Conservation (phyloP, 1,140 invertebrate species). For the Caenorhabditis briggsae region DNA sequence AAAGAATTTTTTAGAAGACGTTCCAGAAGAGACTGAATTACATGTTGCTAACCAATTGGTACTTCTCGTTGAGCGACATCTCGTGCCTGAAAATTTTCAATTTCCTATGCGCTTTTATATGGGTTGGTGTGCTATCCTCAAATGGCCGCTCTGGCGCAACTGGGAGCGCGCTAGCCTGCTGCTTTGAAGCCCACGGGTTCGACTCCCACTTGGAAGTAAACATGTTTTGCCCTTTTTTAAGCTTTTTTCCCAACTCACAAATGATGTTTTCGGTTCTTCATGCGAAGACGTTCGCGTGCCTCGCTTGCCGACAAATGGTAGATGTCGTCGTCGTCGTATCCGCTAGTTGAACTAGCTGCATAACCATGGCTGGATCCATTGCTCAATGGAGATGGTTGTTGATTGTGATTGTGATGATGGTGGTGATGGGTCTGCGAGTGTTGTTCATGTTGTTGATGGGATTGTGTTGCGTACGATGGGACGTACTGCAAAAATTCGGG, state of each 20-base stretch:
- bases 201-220: too few species aligned
- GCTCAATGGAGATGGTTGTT: slow-evolving; percentile 44
- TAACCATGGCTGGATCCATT: slow-evolving; percentile 47
- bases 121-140: too few species aligned
- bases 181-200: too few species aligned
- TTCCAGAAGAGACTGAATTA: slow-evolving; percentile 37
- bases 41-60: slow-evolving; percentile 69
- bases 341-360: slow-evolving; percentile 36
- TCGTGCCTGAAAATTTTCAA: slow-evolving; percentile 53
- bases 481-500: slow-evolving; percentile 2
- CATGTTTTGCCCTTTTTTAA: too few species aligned
- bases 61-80: slow-evolving; percentile 71
- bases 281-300: slow-evolving; percentile 68
- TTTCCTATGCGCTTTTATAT: not conserved
- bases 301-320: slow-evolving; percentile 75
- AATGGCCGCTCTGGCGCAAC: not conserved
- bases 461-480: slow-evolving; percentile 39
- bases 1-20: not conserved
- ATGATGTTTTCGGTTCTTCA: slow-evolving; percentile 68
- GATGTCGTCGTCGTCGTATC: slow-evolving; percentile 66
- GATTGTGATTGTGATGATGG: slow-evolving; percentile 12
- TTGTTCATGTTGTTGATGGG: slow-evolving; percentile 49
- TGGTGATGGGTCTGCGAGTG: slow-evolving; percentile 41
- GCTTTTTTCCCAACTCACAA: too few species aligned
- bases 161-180: too few species aligned